phyloP scores from a whole-genome alignment of 1,140 invertebrate species.

The Aplysia californica region DNA sequence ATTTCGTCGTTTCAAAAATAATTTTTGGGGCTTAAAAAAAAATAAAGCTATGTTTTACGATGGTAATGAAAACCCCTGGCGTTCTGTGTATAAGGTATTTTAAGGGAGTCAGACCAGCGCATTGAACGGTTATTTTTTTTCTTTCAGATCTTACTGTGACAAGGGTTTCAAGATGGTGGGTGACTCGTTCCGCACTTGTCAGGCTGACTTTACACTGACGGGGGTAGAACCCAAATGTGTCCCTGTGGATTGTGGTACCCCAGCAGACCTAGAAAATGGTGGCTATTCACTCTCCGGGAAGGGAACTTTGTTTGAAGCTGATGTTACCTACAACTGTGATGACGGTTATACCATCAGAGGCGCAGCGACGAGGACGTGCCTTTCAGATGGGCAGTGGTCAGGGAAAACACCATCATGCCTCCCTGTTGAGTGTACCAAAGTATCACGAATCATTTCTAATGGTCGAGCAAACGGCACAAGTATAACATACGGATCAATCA shows the following conservation, averaged over 20 bases:
- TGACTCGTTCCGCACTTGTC: conserved; percentile 54
- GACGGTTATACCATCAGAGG: conserved; percentile 64
- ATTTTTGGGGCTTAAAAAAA: no score
- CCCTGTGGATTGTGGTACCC: conserved; percentile 57
- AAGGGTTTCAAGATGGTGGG: conserved; percentile 65
- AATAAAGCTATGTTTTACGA: no score
- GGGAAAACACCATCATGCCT: conserved; percentile 41
- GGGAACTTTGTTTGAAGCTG: conserved; percentile 61
- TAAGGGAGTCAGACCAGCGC: no score
- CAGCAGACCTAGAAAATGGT: conserved; percentile 40
- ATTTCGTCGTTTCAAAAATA: no score
- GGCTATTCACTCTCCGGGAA: conserved; percentile 7
- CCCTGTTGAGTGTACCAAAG: conserved; percentile 43
- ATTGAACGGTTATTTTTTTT: no score
- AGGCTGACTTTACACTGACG: conserved; percentile 86
- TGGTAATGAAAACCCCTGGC: no score
- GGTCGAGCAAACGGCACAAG: conserved; percentile 48
- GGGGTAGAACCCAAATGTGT: conserved; percentile 81
- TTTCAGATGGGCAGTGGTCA: conserved; percentile 60
- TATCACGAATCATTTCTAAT: conserved; percentile 48
- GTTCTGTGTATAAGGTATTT: no score
- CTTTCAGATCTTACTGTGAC: conserved; percentile 60
- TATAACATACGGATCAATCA: conserved; percentile 45
- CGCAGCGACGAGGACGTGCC: conserved; percentile 50
- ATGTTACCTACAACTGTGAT: conserved; percentile 69